Evolutionary conservation across 2,797 vertebrate species (phyloP).

Genomic region (Gadopsis marmoratus): DNA sequence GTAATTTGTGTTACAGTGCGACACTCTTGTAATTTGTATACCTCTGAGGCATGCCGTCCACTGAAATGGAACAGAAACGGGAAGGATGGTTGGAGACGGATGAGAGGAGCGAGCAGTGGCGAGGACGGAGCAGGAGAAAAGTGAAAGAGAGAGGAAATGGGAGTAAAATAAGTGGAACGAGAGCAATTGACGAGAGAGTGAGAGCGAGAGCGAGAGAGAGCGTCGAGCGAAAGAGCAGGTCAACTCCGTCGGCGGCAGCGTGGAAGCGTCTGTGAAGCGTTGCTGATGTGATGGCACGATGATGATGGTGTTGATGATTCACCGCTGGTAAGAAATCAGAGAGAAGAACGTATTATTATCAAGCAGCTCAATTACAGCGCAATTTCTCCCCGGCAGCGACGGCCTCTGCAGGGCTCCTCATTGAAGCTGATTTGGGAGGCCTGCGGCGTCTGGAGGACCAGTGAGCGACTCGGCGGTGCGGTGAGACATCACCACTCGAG

Average conservation of each 20-base stretch:
- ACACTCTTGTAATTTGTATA: conserved; percentile 23
- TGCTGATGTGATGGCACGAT: conserved; percentile 73
- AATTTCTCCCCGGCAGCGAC: conserved; percentile 74
- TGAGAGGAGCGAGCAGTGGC: conserved; percentile 37
- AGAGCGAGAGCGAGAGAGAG: conserved; percentile 16
- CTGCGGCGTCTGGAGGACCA: conserved; percentile 67
- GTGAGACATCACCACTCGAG: conserved; percentile 64
- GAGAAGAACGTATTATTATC: conserved; percentile 79
- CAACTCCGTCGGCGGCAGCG: conserved; percentile 43
- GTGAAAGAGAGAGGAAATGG: conserved; percentile 60
- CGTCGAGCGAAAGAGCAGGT: conserved; percentile 57
- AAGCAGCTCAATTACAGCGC: conserved; percentile 80
- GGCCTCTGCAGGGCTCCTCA: conserved; percentile 76
- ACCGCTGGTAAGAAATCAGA: conserved; percentile 78
- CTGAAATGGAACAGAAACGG: conserved; percentile 63
- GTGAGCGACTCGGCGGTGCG: conserved; percentile 45
- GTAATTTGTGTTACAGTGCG: conserved; percentile 49
- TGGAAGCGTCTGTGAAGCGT: conserved; percentile 62
- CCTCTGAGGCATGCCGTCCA: conserved; percentile 61
- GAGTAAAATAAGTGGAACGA: conserved; percentile 69
- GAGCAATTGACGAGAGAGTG: conserved; percentile 62
- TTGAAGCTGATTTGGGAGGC: conserved; percentile 79
- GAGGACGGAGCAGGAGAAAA: conserved; percentile 36
- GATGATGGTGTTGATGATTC: conserved; percentile 80
- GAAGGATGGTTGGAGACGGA: conserved; percentile 54